Evolutionary conservation across 2,888 invertebrate species (phyloP).

Genomic region (Sipunculus nudus): DNA sequence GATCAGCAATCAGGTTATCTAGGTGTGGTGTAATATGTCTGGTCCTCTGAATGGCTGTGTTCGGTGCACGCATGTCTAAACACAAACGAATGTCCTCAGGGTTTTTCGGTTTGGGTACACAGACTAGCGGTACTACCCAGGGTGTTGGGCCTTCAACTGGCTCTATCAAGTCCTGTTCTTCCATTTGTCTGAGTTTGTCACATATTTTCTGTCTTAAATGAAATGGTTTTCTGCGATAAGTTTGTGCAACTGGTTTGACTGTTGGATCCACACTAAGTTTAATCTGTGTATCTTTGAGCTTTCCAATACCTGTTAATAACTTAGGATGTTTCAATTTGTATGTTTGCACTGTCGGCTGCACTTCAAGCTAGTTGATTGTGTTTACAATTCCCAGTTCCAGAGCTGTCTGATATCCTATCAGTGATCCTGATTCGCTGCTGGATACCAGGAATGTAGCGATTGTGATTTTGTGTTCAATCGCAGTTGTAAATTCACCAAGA

Average conservation of each 20-base stretch:
- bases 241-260: conserved; percentile 8
- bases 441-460: no score
- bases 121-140: conserved; percentile 16
- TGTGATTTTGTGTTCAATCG: no score
- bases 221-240: not conserved
- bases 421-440: no score
- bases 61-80: conserved; percentile 42
- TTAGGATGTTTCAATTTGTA: conserved; percentile 5
- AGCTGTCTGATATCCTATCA: no score
- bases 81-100: conserved; percentile 37
- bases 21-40: conserved; percentile 13
- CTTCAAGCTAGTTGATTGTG: no score
- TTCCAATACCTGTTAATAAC: conserved; percentile 9
- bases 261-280: not conserved
- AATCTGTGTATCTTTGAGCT: conserved; percentile 4
- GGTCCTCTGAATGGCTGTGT: conserved; percentile 34
- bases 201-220: not conserved
- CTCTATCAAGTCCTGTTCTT: conserved; percentile 12
- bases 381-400: no score
- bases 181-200: conserved; percentile 1
- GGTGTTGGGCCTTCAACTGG: conserved; percentile 13
- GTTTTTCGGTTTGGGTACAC: conserved; percentile 17
- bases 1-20: conserved; percentile 14
- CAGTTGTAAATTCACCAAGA: no score
- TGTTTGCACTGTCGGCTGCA: no score